Base-by-base conservation (phyloP, 2,888 invertebrate genomes). In the Drosophila flavopinicola region DNA sequence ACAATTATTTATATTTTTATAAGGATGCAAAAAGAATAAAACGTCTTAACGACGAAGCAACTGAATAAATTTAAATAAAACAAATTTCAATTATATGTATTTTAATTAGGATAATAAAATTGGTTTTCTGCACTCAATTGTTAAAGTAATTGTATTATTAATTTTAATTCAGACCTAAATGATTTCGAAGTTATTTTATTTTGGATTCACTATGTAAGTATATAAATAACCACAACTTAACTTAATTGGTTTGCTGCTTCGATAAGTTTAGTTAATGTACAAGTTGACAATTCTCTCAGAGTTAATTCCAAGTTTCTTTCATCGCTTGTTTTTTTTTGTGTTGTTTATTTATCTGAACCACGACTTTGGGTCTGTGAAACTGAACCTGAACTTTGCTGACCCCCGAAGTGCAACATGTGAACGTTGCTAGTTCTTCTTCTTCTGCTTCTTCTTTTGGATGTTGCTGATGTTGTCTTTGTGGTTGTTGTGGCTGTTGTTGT, bases 341-440 rank as follows among this genome's bases (percentile, higher is more conserved):
- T 29, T 4, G 29, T 9, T 11, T 27, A 47, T 53, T 69, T 69
- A 69, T 71, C 71, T 49, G 54, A 41, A 53, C 79, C 75, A 70
- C 84, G 77, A 79, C 57, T 78, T 37, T 75, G 56, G 44, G 51
- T 56, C 60, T 70, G 60, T 66, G 47, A 32, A 67, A 32, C 48
- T 32, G 38, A 73, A 52, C 37, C 25, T 71, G 58, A 86, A 79
- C 87, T 76, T 68, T 58, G 56, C 30, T 73, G 73, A 86, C 80
- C 79, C 75, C 66, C 74, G 41, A 61, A 70, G 70, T 66, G 67
- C 85, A 84, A 69, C 87, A 87, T 80, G 85, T 87, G 79, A 79
- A 78, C 82, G 59, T 74, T 47, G 71, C 48, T 57, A 29, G 63
- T 32, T 41, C 32, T 48, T 27, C 30, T 39, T 49, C 3, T 32